Base-by-base conservation (phyloP, 2,113 vertebrate species). In the Heterochromis multidens region DNA sequence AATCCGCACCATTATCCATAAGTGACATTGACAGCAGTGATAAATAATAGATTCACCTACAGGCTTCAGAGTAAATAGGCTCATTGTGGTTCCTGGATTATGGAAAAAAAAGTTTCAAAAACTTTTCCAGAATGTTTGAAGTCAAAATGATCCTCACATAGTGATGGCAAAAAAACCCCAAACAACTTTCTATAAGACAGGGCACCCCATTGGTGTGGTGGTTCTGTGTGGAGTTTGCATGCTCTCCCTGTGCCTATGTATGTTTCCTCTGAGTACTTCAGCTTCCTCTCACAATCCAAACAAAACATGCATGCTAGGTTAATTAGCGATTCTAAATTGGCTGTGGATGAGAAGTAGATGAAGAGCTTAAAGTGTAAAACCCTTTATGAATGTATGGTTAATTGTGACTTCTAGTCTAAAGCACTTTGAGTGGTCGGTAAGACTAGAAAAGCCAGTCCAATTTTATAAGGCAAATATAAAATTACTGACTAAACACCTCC, bases 351-450 rank as follows among this genome's bases (percentile, higher is more conserved):
- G 17, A 72, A 49, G 43, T 1, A 29, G 7, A 72, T 2, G 9
- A 72, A 72, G 40, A 29, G 16, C 65, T 72, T 29, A 72, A 72
- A 72, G 40, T 49, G 65, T 6, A 72, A 72, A 16, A 17, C 25
- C 43, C 43, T 74, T 43, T 21, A 74, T 8, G 43, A 74, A 74
- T 74, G 43, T 17, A 31, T 52, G 25, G 13, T 52, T 13, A 74
- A 74, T 31, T 74, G 67, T 52, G 40, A 72, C 65, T 49, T 72
- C 65, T 49, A 29, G 5, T 49, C 40, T 12, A 1, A 29, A 72
- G 5, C 40, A 29, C 3, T 70, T 43, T 70, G 23, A 70, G 37
- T 49, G 25, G 5, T 72, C 1, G 9, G 9, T 72, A 72, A 72
- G 65, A 49, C 3, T 1, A 4, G 65, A 72, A 81, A 57, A 40